These are phyloP conservation scores for Cyanistes caeruleus DNA, from an alignment of 2,113 vertebrate genomes.

Conservation along the genomic window DNA sequence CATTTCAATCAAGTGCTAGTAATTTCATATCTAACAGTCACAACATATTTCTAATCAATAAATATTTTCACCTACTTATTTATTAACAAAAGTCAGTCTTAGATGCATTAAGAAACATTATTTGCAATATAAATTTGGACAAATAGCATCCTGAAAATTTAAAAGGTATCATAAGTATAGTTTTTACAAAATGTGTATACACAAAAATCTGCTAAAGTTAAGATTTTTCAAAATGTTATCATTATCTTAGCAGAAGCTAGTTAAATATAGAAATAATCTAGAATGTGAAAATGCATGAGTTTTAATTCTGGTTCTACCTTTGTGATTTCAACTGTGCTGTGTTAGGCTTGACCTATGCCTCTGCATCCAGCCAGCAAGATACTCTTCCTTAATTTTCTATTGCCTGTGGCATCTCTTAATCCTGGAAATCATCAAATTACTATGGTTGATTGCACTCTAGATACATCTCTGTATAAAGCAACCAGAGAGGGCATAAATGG, in stretches of 20 bases:
- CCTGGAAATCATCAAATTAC: neutral
- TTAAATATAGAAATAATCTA: neutral
- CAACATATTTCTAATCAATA: neutral
- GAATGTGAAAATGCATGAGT: neutral
- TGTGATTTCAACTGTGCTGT: neutral
- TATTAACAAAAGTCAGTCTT: neutral
- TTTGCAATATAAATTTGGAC: neutral
- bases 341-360: accelerated
- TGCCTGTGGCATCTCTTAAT: neutral
- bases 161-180: neutral
- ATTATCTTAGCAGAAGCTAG: neutral
- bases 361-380: accelerated
- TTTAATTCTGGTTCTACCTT: neutral
- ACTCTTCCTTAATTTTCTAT: neutral
- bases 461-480: neutral
- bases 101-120: neutral
- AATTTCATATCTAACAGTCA: neutral
- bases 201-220: neutral
- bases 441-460: neutral
- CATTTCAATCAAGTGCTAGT: neutral
- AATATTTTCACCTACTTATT: neutral
- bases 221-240: neutral
- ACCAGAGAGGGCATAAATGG: neutral
- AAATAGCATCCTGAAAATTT: neutral
- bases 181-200: neutral